Conservation (phyloP, 2,113 vertebrate genomes). For the Elephas maximus region DNA sequence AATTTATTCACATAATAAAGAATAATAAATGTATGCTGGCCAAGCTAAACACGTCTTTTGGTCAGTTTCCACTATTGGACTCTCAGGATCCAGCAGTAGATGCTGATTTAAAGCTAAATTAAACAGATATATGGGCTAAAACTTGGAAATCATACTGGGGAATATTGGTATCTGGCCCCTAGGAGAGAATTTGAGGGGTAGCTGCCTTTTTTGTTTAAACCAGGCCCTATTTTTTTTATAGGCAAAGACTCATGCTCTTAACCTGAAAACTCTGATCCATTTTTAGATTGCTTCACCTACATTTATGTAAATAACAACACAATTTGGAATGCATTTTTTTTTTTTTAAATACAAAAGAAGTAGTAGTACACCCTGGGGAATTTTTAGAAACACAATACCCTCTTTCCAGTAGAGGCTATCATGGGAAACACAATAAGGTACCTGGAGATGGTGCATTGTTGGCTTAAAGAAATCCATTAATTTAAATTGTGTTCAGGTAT, state of each 20-base stretch:
- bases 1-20: not conserved
- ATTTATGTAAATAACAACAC: not conserved
- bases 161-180: not conserved
- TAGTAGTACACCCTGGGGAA: not conserved
- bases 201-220: not conserved
- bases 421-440: slow-evolving; percentile 10
- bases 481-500: not conserved
- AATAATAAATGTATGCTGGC: not conserved
- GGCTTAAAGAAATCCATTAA: slow-evolving; percentile 63
- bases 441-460: slow-evolving; percentile 29
- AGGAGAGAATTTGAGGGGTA: not conserved
- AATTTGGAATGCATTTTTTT: not conserved
- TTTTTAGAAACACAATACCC: slow-evolving; percentile 42
- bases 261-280: not conserved
- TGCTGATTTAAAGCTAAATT: slow-evolving; percentile 9
- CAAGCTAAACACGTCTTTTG: not conserved
- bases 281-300: not conserved
- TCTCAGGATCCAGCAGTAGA: not conserved
- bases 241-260: not conserved
- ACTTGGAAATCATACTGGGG: not conserved
- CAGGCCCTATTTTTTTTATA: not conserved
- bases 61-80: not conserved
- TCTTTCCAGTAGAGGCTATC: not conserved
- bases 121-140: not conserved
- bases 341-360: not conserved